Evolutionary conservation across 1,140 invertebrate species (phyloP).

Genomic region (Drosophila willistoni): DNA sequence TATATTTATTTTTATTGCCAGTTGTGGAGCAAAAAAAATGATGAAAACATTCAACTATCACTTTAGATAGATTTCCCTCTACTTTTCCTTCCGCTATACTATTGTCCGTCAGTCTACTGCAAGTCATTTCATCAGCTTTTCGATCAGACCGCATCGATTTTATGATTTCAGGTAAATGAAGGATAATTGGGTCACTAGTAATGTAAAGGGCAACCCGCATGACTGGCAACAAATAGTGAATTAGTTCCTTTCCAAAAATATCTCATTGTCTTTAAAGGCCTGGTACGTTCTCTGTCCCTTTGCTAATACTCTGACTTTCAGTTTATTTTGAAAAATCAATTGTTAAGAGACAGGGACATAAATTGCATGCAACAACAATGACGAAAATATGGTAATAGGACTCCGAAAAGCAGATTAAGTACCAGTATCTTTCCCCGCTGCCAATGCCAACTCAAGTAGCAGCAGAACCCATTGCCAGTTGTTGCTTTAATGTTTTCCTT

Average conservation of each 20-base stretch:
- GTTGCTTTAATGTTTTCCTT: slow-evolving; percentile 12
- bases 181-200: slow-evolving; percentile 2
- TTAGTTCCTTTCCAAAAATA: slow-evolving; percentile 1
- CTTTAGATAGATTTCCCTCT: not conserved
- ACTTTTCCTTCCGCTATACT: not conserved
- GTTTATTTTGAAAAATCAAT: slow-evolving; percentile 30
- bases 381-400: slow-evolving; percentile 25
- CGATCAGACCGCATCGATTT: not conserved
- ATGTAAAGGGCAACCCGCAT: slow-evolving; percentile 1
- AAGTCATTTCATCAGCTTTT: not conserved
- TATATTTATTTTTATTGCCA: slow-evolving; percentile 68
- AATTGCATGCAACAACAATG: slow-evolving; percentile 32
- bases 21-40: slow-evolving; percentile 32
- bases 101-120: not conserved
- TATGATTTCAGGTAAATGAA: not conserved
- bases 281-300: not conserved
- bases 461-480: not conserved
- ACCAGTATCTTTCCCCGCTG: not conserved
- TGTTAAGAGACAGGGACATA: slow-evolving; percentile 7
- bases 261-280: not conserved
- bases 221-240: slow-evolving; percentile 7
- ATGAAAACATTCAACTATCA: not conserved
- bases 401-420: slow-evolving; percentile 6
- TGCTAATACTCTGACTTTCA: slow-evolving; percentile 36
- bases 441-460: not conserved